A percentile compares a stretch with the other conserved stretches of the same genome.
Conservation (phyloP, 2,113 vertebrate species). For the Chloropsis cyanopogon region DNA sequence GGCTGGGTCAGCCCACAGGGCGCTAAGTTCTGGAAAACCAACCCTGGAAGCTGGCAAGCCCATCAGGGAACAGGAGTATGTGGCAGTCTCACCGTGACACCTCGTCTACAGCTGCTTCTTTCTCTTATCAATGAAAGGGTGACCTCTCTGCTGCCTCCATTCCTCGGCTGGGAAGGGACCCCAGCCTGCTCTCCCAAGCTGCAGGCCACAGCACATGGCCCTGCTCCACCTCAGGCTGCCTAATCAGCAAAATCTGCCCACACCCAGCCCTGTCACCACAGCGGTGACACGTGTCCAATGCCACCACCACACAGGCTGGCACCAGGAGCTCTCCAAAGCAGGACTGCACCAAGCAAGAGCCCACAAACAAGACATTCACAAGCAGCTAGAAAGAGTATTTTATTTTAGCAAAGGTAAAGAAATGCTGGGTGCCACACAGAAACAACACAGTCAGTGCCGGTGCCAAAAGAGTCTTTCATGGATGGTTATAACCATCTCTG, state of each 20-base stretch:
- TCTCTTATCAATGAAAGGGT: background rate
- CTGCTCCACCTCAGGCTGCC: background rate
- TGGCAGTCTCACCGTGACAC: accelerated
- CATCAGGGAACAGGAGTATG: accelerated
- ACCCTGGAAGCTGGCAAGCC: background rate
- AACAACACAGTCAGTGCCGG: background rate
- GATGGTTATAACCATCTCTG: background rate
- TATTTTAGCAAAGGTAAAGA: slow-evolving; percentile 13
- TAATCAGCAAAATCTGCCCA: background rate
- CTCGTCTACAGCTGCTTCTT: background rate
- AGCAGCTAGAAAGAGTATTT: background rate
- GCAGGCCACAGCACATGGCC: accelerated
- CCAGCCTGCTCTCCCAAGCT: background rate
- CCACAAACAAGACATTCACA: background rate
- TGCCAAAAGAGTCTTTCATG: background rate
- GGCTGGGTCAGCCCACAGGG: background rate
- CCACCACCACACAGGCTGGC: accelerated
- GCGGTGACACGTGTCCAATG: accelerated
- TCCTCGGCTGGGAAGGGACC: background rate
- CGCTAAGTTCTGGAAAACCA: accelerated
- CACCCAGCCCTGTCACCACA: background rate
- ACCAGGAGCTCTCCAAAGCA: background rate
- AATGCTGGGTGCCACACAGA: background rate
- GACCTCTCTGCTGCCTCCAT: background rate
- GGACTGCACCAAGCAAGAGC: background rate